Base-by-base conservation (phyloP, 2,113 vertebrate species). In the Vidua macroura region DNA sequence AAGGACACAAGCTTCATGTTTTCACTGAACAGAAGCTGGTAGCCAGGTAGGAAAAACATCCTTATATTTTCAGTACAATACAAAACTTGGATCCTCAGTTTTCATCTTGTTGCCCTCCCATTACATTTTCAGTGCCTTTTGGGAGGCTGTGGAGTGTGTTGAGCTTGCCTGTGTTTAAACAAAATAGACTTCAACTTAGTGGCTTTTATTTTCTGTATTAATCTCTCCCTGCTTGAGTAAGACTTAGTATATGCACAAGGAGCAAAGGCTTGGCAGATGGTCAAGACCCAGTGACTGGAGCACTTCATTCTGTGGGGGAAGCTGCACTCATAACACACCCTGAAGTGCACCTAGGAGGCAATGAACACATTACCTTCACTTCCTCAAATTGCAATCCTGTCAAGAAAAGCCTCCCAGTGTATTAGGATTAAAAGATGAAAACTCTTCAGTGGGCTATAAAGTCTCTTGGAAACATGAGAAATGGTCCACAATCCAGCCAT, bases 401-500 rank as follows among this genome's bases (percentile, higher is more conserved):
- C 53, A 87, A 63, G 46, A 91, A 68, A 13, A 64, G 13, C 21
- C 39, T 77, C 70, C 31, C 51, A 27, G 16, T 7, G 4, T 20
- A 58, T 25, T 25, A 62, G 37, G 70, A 80, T 35, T 18, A 76
- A 35, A 58, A 79, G 41, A 75, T 13, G 44, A 53, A 53, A 90
- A 69, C 28, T 12, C 20, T 17, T 80, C 48, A 48, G 58, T 22
- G 25, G 31, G 41, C 41, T 66, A 16, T 31, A 8, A 76, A 86
- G 22, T 46, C 18, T 74, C 53, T 31, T 63, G 43, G 33, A 66
- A 63, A 89, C 24, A 28, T 39, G 7, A 82, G 46, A 69, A 27
- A 68, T 11, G 20, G 23, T 58, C 33, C 67, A n/a, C 0, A 0
- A 41, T 76, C 30, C 0, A 0, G 58, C 27, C 6, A 0, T 3